Evolutionary conservation across 2,797 vertebrate genomes (phyloP).

Genomic region (Carcharodon carcharias): DNA sequence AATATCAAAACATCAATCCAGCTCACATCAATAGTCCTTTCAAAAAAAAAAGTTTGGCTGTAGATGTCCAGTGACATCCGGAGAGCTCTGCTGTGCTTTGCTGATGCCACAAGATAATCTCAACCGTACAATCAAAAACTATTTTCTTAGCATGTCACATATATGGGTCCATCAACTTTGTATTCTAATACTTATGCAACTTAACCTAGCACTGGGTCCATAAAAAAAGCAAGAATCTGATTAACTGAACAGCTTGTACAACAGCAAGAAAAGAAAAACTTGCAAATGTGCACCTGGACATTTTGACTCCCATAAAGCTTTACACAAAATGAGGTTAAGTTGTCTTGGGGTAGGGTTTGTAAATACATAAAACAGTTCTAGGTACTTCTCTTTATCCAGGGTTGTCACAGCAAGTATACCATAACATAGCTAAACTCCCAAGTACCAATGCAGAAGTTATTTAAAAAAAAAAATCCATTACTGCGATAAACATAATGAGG

Average conservation of each 20-base stretch:
- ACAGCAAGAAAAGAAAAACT: neutral
- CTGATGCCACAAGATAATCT: neutral
- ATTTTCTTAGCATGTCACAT: neutral
- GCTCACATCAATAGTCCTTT: neutral
- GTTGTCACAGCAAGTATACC: neutral
- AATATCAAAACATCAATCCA: constrained; percentile 32
- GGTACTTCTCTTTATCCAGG: neutral
- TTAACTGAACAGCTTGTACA: neutral
- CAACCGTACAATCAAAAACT: neutral
- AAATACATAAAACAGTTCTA: neutral
- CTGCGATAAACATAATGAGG: neutral
- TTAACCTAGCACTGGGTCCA: neutral
- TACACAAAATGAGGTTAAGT: neutral
- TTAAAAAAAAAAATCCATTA: neutral
- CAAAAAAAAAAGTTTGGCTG: constrained; percentile 3
- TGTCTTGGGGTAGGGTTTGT: neutral
- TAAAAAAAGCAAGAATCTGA: neutral
- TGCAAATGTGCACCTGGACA: neutral
- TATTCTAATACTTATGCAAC: neutral
- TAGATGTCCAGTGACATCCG: neutral
- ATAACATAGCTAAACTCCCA: neutral
- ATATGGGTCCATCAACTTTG: neutral
- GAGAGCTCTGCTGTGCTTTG: neutral
- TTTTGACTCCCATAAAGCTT: neutral
- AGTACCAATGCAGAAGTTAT: neutral